These are phyloP conservation scores for Eugnorisma glareosa DNA, from an alignment of 2,888 invertebrate species.

Conservation along the genomic window DNA sequence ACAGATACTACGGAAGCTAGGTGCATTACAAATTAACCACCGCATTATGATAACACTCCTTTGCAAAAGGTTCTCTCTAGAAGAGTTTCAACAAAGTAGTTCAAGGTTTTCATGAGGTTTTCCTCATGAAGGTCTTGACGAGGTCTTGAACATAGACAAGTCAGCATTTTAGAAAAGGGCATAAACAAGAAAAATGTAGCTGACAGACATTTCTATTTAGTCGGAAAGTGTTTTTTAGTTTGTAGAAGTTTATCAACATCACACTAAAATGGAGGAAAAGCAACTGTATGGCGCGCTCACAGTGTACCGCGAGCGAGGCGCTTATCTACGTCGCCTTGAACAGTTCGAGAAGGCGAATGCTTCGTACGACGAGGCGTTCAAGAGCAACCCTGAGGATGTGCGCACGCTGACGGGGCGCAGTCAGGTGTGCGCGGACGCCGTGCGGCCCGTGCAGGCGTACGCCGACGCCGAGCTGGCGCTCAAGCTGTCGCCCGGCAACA, in stretches of 20 bases:
- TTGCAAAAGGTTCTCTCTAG: too few species aligned
- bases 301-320: constrained; percentile 86
- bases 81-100: constrained; percentile 1
- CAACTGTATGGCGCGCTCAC: constrained; percentile 83
- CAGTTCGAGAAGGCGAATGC: constrained; percentile 86
- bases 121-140: background rate
- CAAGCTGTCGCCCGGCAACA: constrained; percentile 83
- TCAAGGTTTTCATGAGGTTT: background rate
- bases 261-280: constrained; percentile 83
- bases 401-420: constrained; percentile 84
- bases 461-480: constrained; percentile 86
- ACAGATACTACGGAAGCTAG: background rate
- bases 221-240: constrained; percentile 45
- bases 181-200: constrained; percentile 4
- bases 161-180: background rate
- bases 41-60: background rate
- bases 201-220: constrained; percentile 7
- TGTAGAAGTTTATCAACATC: constrained; percentile 46
- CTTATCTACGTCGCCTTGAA: constrained; percentile 84
- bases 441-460: constrained; percentile 84
- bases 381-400: constrained; percentile 80
- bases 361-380: constrained; percentile 85
- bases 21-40: background rate
- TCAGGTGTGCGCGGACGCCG: constrained; percentile 86
- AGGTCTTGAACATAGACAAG: background rate